Base-by-base conservation (phyloP, 2,113 vertebrate species). In the Chinchilla lanigera region DNA sequence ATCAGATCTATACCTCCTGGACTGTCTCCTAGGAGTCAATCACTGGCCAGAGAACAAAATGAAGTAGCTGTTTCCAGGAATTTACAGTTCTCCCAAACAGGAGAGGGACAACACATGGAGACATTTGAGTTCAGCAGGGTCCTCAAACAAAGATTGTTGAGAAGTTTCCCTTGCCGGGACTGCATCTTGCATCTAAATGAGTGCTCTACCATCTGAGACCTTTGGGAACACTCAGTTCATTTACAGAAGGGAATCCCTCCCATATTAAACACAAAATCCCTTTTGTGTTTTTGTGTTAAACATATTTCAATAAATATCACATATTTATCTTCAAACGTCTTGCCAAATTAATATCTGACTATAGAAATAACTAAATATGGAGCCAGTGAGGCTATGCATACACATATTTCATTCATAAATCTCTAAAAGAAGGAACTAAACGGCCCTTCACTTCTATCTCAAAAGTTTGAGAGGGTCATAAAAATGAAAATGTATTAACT, bases 21-120 rank as follows among this genome's bases (percentile, higher is more conserved):
- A 98, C 95, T 94, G 78, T 97, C 97, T 97, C 78, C 85, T 98
- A 97, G 94, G 98, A 97, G 54, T 97, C 96, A 93, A 97, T 44
- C n/a, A 90, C 87, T 97, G 92, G 0, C 91, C 58, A 92, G 81
- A 95, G 97, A 98, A 60, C 93, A 98, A 83, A 96, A 86, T 95
- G 89, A 98, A 98, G 96, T 95, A 98, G 93, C 92, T 82, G 69
- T 95, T 98, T 97, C 97, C 86, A 97, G 93, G 30, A 82, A 93
- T 97, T 98, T 97, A 95, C 93, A 97, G 95, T 97, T 97, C 81
- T 93, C 26, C 96, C 86, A 97, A 97, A 95, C 95, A 97, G 19
- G 60, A 96, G 86, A 83, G 82, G 58, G 80, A 97, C 95, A 93
- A 97, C 82, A 50, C 61, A 58, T 92, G 75, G 86, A 96, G 96